These are phyloP conservation scores for Epiblema foenella DNA, from an alignment of 2,888 invertebrate genomes.

Conservation along the genomic window DNA sequence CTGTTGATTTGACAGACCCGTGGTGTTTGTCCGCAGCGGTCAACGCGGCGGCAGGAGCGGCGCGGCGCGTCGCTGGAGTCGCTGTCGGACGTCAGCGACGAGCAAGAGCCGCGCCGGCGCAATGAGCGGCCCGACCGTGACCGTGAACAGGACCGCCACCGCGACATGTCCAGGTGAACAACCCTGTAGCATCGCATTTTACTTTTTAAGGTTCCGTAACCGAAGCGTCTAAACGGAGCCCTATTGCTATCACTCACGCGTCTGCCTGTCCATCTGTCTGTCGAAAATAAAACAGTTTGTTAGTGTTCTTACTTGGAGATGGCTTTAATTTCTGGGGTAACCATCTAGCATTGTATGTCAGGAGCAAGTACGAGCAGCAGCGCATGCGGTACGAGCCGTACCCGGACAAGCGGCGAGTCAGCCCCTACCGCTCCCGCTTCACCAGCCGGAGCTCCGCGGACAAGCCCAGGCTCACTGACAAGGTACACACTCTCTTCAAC, in stretches of 20 bases:
- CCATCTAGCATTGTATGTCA: neutral
- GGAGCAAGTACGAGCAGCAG: slow-evolving; percentile 44
- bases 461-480: slow-evolving; percentile 43
- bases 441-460: slow-evolving; percentile 45
- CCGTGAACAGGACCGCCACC: slow-evolving; percentile 10
- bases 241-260: too few relatives aligned
- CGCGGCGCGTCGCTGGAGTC: slow-evolving; percentile 61
- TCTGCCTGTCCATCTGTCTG: too few relatives aligned
- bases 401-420: slow-evolving; percentile 49
- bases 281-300: too few relatives aligned
- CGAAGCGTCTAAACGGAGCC: too few relatives aligned
- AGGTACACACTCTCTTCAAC: slow-evolving; percentile 43
- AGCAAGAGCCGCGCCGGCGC: slow-evolving; percentile 50
- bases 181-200: neutral
- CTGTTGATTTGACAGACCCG: too few relatives aligned
- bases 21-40: slow-evolving; percentile 50
- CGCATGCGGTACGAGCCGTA: slow-evolving; percentile 57
- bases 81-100: slow-evolving; percentile 77
- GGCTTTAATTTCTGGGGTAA: neutral
- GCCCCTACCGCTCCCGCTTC: slow-evolving; percentile 48
- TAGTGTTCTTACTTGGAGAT: neutral
- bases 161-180: neutral
- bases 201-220: too few relatives aligned
- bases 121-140: slow-evolving; percentile 14
- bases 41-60: slow-evolving; percentile 56